phyloP scores from a whole-genome alignment of 2,888 invertebrate species.

The Agrenia bidenticulata region DNA sequence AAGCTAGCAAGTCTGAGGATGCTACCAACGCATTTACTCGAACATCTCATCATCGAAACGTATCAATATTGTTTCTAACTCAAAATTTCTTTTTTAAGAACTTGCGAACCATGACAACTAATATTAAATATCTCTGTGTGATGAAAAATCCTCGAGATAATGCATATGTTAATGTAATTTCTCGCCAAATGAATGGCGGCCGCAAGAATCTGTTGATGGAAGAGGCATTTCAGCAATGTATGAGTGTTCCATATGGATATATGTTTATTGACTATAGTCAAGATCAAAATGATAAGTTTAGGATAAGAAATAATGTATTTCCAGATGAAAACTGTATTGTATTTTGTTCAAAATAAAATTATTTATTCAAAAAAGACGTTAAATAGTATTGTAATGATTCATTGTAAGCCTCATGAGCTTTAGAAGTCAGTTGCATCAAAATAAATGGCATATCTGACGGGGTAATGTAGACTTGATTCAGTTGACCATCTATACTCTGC shows the following conservation, averaged over 20 bases:
- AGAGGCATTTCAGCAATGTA: constrained; percentile 35
- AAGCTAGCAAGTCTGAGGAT: constrained; percentile 14
- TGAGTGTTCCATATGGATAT: constrained; percentile 39
- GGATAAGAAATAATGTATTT: constrained; percentile 39
- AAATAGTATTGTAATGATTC: not conserved
- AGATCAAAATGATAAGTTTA: constrained; percentile 35
- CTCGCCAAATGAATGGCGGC: constrained; percentile 40
- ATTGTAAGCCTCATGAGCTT: no score
- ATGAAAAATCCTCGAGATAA: constrained; percentile 43
- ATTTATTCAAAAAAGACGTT: constrained; percentile 2
- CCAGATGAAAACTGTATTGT: constrained; percentile 34
- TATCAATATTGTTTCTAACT: constrained; percentile 20
- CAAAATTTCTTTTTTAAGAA: constrained; percentile 39
- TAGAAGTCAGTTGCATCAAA: no score
- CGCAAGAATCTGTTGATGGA: constrained; percentile 22
- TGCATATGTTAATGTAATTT: constrained; percentile 17
- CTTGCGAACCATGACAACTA: constrained; percentile 19
- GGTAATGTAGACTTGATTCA: no score
- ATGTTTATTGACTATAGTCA: constrained; percentile 40
- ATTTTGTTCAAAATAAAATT: constrained; percentile 22
- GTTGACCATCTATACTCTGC: no score
- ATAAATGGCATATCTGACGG: no score
- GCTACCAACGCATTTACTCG: constrained; percentile 20
- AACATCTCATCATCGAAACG: constrained; percentile 19
- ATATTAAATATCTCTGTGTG: constrained; percentile 28